phyloP scores from a whole-genome alignment of 2,113 vertebrate species.

The Danio rerio region GRCz12tu NC_133182.1:41909001-41909500 shows the following conservation, averaged over 20 bases:
- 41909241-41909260: slow-evolving; percentile 7
- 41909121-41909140: slow-evolving; percentile 6
- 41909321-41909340: slow-evolving; percentile 36
- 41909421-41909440: slow-evolving; percentile 39
- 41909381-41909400: slow-evolving; percentile 91
- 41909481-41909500: neutral
- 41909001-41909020: slow-evolving; percentile 10
- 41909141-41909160: neutral
- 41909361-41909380: slow-evolving; percentile 90
- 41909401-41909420: slow-evolving; percentile 91
- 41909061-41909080: slow-evolving; percentile 30
- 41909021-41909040: slow-evolving; percentile 24
- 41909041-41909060: slow-evolving; percentile 21
- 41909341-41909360: slow-evolving; percentile 91
- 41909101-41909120: slow-evolving; percentile 23
- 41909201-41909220: slow-evolving; percentile 42
- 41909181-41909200: slow-evolving; percentile 36
- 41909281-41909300: slow-evolving; percentile 1
- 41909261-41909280: neutral
- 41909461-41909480: neutral
- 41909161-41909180: slow-evolving; percentile 2
- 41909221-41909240: slow-evolving; percentile 4
- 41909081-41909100: neutral
- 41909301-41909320: neutral
- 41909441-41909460: neutral